A percentile compares a stretch with the other conserved stretches of the same genome.
These are phyloP conservation scores for Mustelus asterias DNA, from an alignment of 2,113 vertebrate species.

Conservation along the genomic window DNA sequence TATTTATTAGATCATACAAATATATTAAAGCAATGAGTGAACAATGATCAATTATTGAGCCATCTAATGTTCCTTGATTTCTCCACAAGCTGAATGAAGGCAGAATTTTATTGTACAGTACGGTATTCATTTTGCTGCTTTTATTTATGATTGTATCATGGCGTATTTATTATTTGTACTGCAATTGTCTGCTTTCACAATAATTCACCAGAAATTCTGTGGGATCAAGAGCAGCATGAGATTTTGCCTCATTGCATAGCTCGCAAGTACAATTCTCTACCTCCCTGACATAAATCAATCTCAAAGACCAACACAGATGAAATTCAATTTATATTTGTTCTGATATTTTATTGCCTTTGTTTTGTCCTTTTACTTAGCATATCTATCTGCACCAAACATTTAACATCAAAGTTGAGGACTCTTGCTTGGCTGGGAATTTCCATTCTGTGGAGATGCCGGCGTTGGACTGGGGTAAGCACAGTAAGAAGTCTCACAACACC, in stretches of 20 bases:
- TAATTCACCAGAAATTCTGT: background rate
- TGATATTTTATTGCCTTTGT: background rate
- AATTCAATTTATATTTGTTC: background rate
- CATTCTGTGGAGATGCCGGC: no score
- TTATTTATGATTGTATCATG: background rate
- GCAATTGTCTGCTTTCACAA: background rate
- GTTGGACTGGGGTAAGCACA: no score
- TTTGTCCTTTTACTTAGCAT: background rate
- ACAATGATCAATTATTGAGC: background rate
- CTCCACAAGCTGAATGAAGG: background rate
- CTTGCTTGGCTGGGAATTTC: background rate
- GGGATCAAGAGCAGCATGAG: background rate
- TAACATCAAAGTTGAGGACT: background rate
- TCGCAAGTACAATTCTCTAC: background rate
- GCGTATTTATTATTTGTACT: background rate
- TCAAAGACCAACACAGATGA: background rate
- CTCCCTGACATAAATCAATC: background rate
- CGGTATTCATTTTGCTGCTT: no score
- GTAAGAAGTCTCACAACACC: no score
- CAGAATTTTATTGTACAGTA: background rate
- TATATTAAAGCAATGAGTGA: constrained; percentile 14
- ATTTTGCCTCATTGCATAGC: background rate
- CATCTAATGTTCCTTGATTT: background rate
- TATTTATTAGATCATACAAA: background rate
- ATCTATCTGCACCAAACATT: background rate